These are phyloP conservation scores for Chondrosia reniformis DNA, from an alignment of 37 sponge, comb jelly and placozoan species.

Conservation along the genomic window DNA sequence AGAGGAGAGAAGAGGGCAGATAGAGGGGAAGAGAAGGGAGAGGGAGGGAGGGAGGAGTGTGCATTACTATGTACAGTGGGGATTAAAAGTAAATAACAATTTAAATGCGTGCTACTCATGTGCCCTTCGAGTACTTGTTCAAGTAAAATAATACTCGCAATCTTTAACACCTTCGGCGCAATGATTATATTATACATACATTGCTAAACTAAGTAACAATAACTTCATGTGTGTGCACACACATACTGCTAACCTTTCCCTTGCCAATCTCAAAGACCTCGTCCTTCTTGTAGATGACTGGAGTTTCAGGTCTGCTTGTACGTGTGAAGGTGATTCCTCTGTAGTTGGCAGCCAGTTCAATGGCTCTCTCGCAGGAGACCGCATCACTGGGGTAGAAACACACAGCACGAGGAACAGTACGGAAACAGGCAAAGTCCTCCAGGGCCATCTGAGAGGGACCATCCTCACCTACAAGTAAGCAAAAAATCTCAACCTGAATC, in stretches of 20 bases:
- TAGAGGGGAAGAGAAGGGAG: neutral
- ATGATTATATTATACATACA: too few species aligned
- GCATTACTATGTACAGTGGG: neutral
- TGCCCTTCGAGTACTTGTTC: neutral
- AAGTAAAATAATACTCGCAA: too few species aligned
- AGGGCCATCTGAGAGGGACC: slow-evolving; percentile 99
- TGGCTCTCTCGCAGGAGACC: slow-evolving; percentile 92
- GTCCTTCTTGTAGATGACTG: slow-evolving; percentile 81
- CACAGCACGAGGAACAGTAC: slow-evolving; percentile 75
- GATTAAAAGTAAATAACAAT: too few species aligned
- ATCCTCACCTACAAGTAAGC: slow-evolving; percentile 82
- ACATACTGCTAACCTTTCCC: slow-evolving; percentile 93
- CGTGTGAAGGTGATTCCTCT: slow-evolving; percentile 93
- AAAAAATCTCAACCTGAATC: too few species aligned
- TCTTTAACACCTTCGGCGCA: too few species aligned
- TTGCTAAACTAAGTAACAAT: neutral
- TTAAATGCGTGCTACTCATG: too few species aligned
- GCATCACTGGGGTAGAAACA: slow-evolving; percentile 98
- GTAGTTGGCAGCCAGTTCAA: slow-evolving; percentile 94
- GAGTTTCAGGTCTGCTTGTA: slow-evolving; percentile 81
- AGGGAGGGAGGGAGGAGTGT: neutral
- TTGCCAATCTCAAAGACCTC: slow-evolving; percentile 96
- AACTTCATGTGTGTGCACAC: neutral
- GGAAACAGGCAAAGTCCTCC: slow-evolving; percentile 97
- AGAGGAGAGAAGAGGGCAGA: neutral